phyloP scores from a whole-genome alignment of 1,140 invertebrate genomes.

The Dendroctonus valens region DNA sequence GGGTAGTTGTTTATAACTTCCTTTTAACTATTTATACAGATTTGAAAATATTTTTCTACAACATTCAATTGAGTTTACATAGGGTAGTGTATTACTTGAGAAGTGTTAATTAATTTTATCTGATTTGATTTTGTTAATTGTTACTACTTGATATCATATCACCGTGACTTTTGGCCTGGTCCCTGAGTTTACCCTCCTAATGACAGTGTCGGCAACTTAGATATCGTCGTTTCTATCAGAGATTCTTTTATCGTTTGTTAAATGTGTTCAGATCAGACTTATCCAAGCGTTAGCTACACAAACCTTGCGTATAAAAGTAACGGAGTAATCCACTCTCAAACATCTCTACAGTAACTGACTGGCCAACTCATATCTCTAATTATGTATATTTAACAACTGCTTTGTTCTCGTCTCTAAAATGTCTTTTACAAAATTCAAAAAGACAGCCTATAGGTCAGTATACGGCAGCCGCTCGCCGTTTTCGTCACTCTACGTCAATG shows the following conservation, averaged over 20 bases:
- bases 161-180: conserved; percentile 52
- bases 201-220: conserved; percentile 30
- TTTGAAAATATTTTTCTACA: conserved; percentile 45
- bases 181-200: conserved; percentile 51
- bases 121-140: conserved; percentile 47
- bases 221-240: conserved; percentile 19
- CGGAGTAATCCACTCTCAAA: conserved; percentile 11
- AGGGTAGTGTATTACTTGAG: conserved; percentile 34
- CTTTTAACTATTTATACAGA: conserved; percentile 41
- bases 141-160: conserved; percentile 52
- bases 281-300: not conserved
- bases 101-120: conserved; percentile 35
- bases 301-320: too few relatives aligned
- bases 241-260: conserved; percentile 33
- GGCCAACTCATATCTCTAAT: conserved; percentile 13
- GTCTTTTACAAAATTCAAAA: conserved; percentile 24
- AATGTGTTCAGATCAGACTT: conserved; percentile 37
- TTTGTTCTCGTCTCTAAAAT: conserved; percentile 12
- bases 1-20: conserved; percentile 36
- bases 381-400: conserved; percentile 17
- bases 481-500: conserved; percentile 28
- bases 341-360: conserved; percentile 5
- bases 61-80: conserved; percentile 46
- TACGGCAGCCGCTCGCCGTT: conserved; percentile 5
- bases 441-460: conserved; percentile 16